Conservation (phyloP, 2,113 vertebrate species). For the Polypterus bichir region DNA sequence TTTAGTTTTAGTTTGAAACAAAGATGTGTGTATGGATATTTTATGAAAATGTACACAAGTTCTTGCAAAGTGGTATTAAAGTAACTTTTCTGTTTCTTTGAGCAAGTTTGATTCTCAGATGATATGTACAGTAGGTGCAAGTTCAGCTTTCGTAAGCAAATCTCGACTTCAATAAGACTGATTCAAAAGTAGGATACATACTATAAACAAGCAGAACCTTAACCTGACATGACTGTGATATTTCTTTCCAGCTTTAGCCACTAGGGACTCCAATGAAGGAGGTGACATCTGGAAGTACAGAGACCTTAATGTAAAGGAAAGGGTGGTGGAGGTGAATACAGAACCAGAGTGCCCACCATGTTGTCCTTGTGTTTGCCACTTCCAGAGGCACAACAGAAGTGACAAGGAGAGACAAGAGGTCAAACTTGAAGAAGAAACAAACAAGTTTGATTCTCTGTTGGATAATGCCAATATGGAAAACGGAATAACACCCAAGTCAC, state of each 20-base stretch:
- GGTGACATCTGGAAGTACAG: background rate
- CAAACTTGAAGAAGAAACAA: background rate
- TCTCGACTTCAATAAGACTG: background rate
- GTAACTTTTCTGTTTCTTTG: background rate
- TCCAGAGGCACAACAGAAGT: background rate
- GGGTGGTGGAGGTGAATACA: background rate
- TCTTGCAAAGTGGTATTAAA: too few relatives aligned
- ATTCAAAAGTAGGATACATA: background rate
- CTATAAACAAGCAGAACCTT: background rate
- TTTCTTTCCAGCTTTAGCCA: background rate
- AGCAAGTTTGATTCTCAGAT: background rate
- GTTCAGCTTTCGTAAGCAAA: background rate
- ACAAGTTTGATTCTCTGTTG: too few relatives aligned
- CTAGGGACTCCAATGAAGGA: background rate
- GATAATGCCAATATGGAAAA: too few relatives aligned
- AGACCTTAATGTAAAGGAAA: background rate
- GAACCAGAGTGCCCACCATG: background rate
- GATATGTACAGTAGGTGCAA: background rate
- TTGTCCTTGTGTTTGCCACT: slow-evolving; percentile 13
- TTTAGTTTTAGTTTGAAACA: too few relatives aligned
- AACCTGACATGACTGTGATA: background rate
- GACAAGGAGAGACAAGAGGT: background rate
- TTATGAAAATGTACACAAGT: too few relatives aligned
- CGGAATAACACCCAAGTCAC: background rate
- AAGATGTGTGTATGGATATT: too few relatives aligned